Evolutionary conservation across 2,113 vertebrate genomes (phyloP), one percentile per base, ranked within the genome.

Genomic region (Tylochromis polylepis): DNA sequence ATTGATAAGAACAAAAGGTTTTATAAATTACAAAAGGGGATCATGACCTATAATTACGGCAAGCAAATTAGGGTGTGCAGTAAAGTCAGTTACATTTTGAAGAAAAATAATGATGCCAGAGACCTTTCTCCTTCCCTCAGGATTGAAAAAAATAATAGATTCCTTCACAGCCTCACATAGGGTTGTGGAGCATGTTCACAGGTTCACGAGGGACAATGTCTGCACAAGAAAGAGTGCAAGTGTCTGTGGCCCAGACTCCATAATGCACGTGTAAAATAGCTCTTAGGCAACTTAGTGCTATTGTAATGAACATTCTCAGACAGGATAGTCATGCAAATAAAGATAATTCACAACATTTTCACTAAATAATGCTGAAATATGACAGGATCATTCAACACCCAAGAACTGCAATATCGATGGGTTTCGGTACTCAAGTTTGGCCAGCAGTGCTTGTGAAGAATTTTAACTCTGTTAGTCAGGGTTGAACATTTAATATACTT

Each of bases 31-130:
- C 97, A 97, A 98, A 98, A 96, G 94, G 95, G 97, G 97, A 98
- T 96, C 98, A 95, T 86, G 97, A 98, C 97, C 98, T 98, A 98
- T 99, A 99, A 99, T 99, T 98, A 98, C 91, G 96, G 96, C 96
- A 97, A 98, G 98, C 98, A 98, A 98, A 99, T 99, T 97, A 98
- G 97, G 96, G 97, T 97, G 96, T 94, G 95, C 89, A 88, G 96
- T 94, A 88, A 97, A 98, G 97, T 98, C 97, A 96, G 97, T 98
- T 98, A 98, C 97, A 97, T 98, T 98, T 95, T 97, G 97, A 97
- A 95, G 97, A 96, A 97, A 97, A 98, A 97, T 98, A 97, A 98
- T 98, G 97, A 98, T 96, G 97, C 97, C 93, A 82, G 92, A 96
- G 97, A 98, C 97, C 97, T 97, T 95, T 94, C 95, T 93, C 86